Percentiles rank a stretch among this genome's conserved stretches.
These are phyloP conservation scores for Apistogramma diplotaenia DNA, from an alignment of 2,113 vertebrate species.

Conservation along the genomic window DNA sequence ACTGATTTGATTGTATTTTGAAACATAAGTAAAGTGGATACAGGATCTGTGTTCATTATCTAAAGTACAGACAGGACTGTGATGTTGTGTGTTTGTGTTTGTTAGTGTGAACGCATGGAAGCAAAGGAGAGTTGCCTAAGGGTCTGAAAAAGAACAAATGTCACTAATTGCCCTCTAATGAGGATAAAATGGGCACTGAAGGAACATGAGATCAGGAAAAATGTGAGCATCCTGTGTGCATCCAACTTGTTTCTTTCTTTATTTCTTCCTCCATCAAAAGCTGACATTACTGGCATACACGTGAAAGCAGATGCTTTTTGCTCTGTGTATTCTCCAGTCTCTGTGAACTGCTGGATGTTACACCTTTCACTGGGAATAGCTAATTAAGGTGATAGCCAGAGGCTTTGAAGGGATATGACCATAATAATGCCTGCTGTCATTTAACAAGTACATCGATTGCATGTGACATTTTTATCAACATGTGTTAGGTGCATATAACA, in stretches of 20 bases:
- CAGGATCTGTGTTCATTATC: constrained; percentile 39
- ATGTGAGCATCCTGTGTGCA: constrained; percentile 8
- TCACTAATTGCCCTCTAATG: constrained; percentile 60
- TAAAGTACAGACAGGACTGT: neutral
- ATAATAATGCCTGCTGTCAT: no score
- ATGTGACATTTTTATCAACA: no score
- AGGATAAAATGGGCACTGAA: constrained; percentile 50
- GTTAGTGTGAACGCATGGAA: neutral
- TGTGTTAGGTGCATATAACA: no score
- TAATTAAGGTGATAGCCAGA: constrained; percentile 1
- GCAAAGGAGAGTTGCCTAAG: constrained; percentile 14
- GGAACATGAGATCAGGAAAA: constrained; percentile 34
- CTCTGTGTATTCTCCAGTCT: neutral
- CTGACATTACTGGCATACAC: no score
- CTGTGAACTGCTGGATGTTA: neutral
- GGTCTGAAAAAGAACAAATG: constrained; percentile 56
- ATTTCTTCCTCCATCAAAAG: neutral
- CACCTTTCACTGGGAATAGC: constrained; percentile 10
- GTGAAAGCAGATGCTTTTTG: neutral
- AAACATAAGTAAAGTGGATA: constrained; percentile 27
- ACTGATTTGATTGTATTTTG: constrained; percentile 28
- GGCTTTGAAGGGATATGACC: neutral
- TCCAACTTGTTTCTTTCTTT: neutral
- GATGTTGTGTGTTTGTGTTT: constrained; percentile 3
- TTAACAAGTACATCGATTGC: no score